phyloP scores from a whole-genome alignment of 2,888 invertebrate genomes.

The Pachymerium ferrugineum region DNA sequence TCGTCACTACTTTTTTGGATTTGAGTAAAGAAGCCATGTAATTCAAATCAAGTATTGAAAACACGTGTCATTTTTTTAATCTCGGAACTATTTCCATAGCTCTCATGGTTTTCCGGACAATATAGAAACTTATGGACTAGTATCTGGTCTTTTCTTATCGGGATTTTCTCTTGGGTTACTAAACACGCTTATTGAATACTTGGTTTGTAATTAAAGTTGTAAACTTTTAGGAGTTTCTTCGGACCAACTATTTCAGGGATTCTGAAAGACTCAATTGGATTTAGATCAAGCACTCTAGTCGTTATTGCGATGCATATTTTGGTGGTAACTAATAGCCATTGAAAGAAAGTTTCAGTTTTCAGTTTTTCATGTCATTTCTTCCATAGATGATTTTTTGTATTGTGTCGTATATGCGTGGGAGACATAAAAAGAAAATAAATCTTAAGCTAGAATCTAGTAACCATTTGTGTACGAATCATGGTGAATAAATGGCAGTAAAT shows the following conservation, averaged over 20 bases:
- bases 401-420: too few species aligned
- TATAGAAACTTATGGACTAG: conserved; percentile 79
- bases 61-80: too few species aligned
- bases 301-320: conserved; percentile 61
- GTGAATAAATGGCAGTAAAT: too few species aligned
- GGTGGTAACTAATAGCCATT: too few species aligned
- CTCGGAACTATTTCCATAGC: too few species aligned
- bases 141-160: conserved; percentile 86
- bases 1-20: conserved; percentile 80
- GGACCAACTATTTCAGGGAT: background rate
- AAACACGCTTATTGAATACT: background rate
- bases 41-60: too few species aligned
- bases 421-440: too few species aligned
- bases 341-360: too few species aligned
- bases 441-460: too few species aligned
- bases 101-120: conserved; percentile 75
- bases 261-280: conserved; percentile 55
- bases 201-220: background rate
- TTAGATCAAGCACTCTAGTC: conserved; percentile 64
- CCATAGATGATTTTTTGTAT: too few species aligned
- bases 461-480: too few species aligned
- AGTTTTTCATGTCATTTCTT: too few species aligned
- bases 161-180: conserved; percentile 69
- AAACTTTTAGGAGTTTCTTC: background rate
- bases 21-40: conserved; percentile 74